Evolutionary conservation across 2,113 vertebrate genomes (phyloP).

Genomic region (Taxidea taxus): DNA sequence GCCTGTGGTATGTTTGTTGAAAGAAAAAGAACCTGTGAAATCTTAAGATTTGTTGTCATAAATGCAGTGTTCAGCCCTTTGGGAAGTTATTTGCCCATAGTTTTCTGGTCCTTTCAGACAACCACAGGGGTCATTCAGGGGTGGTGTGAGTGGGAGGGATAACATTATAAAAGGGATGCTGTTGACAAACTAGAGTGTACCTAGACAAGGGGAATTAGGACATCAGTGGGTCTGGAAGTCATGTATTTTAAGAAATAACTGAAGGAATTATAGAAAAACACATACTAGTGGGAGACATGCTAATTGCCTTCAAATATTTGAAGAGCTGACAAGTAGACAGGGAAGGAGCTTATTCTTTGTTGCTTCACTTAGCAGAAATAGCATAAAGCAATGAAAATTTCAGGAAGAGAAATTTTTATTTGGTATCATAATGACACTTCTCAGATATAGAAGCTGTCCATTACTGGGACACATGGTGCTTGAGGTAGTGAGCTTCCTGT

Average conservation of each 20-base stretch:
- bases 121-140: background rate
- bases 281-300: background rate
- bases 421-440: background rate
- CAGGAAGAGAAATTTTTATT: background rate
- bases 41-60: background rate
- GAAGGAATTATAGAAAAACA: background rate
- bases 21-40: background rate
- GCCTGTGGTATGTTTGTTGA: background rate
- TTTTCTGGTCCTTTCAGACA: slow-evolving; percentile 6
- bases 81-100: background rate
- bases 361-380: background rate
- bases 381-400: background rate
- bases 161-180: background rate
- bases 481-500: background rate
- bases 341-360: background rate
- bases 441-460: background rate
- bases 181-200: background rate
- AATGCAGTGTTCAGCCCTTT: background rate
- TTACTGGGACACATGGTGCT: background rate
- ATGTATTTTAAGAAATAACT: background rate
- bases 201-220: background rate
- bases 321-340: background rate
- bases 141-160: background rate
- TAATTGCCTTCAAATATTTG: slow-evolving; percentile 5
- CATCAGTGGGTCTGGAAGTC: background rate